These are phyloP conservation scores for Dipodomys ordii DNA, from an alignment of 2,113 vertebrate species.

Conservation along the genomic window DNA sequence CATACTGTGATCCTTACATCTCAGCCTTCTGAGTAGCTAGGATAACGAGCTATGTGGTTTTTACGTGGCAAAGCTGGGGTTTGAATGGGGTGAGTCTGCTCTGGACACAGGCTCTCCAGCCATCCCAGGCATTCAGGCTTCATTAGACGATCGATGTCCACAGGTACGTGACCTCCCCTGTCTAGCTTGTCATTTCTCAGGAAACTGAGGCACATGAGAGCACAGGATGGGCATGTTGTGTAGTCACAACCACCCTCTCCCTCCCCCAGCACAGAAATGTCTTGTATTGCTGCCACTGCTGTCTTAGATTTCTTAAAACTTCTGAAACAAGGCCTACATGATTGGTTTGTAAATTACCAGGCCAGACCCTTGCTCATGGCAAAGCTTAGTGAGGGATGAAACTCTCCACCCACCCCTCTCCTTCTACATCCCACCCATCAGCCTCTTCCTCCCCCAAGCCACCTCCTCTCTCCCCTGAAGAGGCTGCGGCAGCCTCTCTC, in stretches of 20 bases:
- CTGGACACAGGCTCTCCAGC: background rate
- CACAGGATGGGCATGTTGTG: rapidly evolving
- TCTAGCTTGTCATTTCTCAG: background rate
- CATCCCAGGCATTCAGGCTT: rapidly evolving
- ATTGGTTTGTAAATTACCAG: no score
- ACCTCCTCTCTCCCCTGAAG: no score
- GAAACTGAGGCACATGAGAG: background rate
- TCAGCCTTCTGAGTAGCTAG: no score
- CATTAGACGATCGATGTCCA: no score
- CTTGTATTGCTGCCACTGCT: background rate
- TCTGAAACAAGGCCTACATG: background rate
- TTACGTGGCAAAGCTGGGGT: background rate
- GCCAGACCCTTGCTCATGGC: background rate
- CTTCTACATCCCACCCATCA: background rate
- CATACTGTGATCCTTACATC: no score
- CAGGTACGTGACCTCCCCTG: background rate
- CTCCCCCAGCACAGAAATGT: no score
- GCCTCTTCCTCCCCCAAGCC: background rate
- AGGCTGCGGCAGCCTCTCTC: no score
- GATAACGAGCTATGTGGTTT: background rate
- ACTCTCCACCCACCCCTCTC: no score
- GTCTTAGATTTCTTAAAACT: background rate
- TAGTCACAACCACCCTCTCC: background rate
- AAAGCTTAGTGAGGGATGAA: background rate
- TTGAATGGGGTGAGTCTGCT: background rate